Conservation (phyloP, 2,888 invertebrate species). For the Spicauda simplicius region DNA sequence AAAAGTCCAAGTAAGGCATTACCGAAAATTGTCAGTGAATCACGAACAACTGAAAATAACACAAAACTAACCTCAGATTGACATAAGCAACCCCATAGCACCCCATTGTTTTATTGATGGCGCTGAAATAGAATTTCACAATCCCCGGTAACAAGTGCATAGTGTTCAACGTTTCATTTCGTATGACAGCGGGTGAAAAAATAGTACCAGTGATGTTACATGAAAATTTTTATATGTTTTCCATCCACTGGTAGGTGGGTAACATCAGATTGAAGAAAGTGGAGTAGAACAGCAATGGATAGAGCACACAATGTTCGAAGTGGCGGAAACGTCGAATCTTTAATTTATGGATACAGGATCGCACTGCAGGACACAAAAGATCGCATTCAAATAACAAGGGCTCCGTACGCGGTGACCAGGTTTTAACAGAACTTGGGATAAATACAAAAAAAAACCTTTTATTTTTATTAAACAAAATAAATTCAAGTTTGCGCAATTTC, state of each 20-base stretch:
- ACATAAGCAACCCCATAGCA: not conserved
- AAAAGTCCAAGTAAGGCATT: too few relatives aligned
- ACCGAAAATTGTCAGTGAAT: not conserved
- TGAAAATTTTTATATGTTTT: not conserved
- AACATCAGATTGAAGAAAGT: not conserved
- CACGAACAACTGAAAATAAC: slow-evolving; percentile 7
- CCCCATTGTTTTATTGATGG: slow-evolving; percentile 17
- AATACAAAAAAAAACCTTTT: not conserved
- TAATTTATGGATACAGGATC: slow-evolving; percentile 58
- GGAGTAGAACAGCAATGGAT: slow-evolving; percentile 13
- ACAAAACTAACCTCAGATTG: slow-evolving; percentile 23
- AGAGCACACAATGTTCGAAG: slow-evolving; percentile 38
- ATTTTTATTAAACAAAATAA: too few relatives aligned
- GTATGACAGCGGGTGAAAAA: slow-evolving; percentile 20
- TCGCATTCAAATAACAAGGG: slow-evolving; percentile 39
- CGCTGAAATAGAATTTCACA: slow-evolving; percentile 19
- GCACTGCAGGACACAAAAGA: slow-evolving; percentile 66
- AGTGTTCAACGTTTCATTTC: slow-evolving; percentile 31
- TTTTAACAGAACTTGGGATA: not conserved
- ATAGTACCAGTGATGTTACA: not conserved
- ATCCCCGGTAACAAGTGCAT: slow-evolving; percentile 32
- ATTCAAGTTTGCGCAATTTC: too few relatives aligned
- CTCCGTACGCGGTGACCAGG: slow-evolving; percentile 13
- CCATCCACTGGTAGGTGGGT: slow-evolving; percentile 4
- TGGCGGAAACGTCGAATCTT: slow-evolving; percentile 45